Base-by-base conservation (phyloP, 2,888 invertebrate genomes). In the Lasioglossum lativentre region DNA sequence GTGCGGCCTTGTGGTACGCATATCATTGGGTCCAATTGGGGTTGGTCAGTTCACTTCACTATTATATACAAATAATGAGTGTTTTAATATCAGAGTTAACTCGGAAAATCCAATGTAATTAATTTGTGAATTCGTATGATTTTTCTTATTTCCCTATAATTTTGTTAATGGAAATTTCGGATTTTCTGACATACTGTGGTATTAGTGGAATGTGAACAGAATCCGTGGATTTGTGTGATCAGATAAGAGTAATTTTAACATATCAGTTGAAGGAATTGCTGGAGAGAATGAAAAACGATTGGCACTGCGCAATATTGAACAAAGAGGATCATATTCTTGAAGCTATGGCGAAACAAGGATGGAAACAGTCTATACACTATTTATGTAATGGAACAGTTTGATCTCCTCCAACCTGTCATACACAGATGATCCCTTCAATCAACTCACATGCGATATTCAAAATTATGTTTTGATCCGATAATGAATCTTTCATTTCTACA, bases 1-100 rank as follows among this genome's bases (percentile, higher is more conserved):
- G 0, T 4, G 0, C 16, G 0, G 0, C 4, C 45, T 0, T 14
- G 0, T 0, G 0, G 0, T 16, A 16, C 4, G 16, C 0, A 45
- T 4, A 0, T 16, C 0, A 0, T 45, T 45, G 45, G 45, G 1
- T 4, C 19, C 16, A 47, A 4, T 47, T 19, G 45, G 5, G 16
- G 5, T 19, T 16, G 45, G 45, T 47, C 16, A 47, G 19, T 47
- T 19, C 45, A 5, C 4, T 47, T 19, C 1, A 47, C 14, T 45
- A 45, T 45, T 45, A 45, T 45, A 16, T 47, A 47, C 16, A 1
- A 47, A 47, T 19, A 47, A 47, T 47, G 45, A 47, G 4, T 56
- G 23, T n/a, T n/a, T n/a, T n/a, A n/a, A n/a, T n/a, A n/a, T n/a
- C n/a, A n/a, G n/a, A n/a, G n/a, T n/a, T n/a, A n/a, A n/a, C n/a